Evolutionary conservation across 2,797 vertebrate species (phyloP), one percentile per base, ranked within the genome.

Genomic region (Pampus argenteus): DNA sequence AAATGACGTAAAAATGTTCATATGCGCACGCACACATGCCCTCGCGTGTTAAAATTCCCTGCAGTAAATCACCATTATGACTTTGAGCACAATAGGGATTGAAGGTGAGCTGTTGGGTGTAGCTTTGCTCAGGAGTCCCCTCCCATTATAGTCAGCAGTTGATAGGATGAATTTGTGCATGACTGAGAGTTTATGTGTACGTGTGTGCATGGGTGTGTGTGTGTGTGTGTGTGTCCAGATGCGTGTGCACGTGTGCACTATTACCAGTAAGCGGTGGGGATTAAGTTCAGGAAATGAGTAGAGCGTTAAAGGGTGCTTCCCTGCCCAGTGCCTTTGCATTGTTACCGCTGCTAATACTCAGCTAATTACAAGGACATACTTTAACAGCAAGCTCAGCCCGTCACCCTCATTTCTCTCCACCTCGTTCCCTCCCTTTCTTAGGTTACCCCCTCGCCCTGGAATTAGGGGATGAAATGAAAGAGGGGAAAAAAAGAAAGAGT

Each of bases 251-350:
- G 62, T 81, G 84, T 71, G 78, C 83, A 82, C 88, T 86, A 89
- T 89, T 90, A 89, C 94, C 90, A 89, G 91, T 91, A 92, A 91
- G 91, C 93, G 91, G 94, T 94, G 90, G 95, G 94, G 94, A 95
- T 96, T 95, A 95, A 93, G 94, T 93, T 86, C 91, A 95, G 94
- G 94, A 95, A 97, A 95, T 92, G 87, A 94, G 91, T 89, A 86
- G 91, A 90, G 92, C 86, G 82, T 90, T 92, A 88, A 90, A 83
- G 87, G 88, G 90, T 84, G 85, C 86, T 89, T 86, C 88, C 88
- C 89, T 90, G 81, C 87, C 84, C 86, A 87, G 83, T 78, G 81
- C 85, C 81, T 68, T 60, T 83, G 87, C 87, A 92, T 93, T 94
- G 91, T 93, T 83, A 87, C 89, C 74, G 34, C 87, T 72, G 81